Percentiles rank a stretch among this genome's conserved stretches.
These are phyloP conservation scores for Stomatorhinus ivindoensis DNA, from an alignment of 2,113 vertebrate species.

Conservation along the genomic window DNA sequence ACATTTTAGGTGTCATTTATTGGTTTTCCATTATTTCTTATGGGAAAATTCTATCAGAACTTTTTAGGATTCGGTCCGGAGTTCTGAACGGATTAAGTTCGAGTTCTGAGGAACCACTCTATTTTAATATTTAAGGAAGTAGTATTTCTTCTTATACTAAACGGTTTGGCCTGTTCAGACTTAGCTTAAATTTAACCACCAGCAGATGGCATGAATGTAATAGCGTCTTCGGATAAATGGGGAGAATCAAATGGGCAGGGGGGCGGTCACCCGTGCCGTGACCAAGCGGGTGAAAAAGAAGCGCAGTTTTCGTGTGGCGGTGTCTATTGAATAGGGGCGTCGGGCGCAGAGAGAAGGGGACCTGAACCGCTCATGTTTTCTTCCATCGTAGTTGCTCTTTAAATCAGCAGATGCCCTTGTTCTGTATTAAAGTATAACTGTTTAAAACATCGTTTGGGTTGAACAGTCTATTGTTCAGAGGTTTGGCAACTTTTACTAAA, in stretches of 20 bases:
- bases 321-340: neutral
- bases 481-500: neutral
- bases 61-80: too few relatives aligned
- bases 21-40: too few relatives aligned
- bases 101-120: neutral
- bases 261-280: neutral
- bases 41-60: too few relatives aligned
- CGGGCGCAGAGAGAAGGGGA: neutral
- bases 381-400: neutral
- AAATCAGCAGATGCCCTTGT: neutral
- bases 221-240: neutral
- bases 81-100: too few relatives aligned
- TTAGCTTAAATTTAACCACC: neutral
- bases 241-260: neutral
- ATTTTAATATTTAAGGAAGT: neutral
- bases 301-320: neutral
- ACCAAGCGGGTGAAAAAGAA: neutral
- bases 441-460: neutral
- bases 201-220: slow-evolving; percentile 15
- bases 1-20: too few relatives aligned
- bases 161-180: neutral
- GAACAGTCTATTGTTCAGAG: neutral
- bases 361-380: neutral
- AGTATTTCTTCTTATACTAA: neutral
- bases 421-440: neutral